These are phyloP conservation scores for Pollimyrus isidori DNA, from an alignment of 2,113 vertebrate species.

Conservation along the genomic window DNA sequence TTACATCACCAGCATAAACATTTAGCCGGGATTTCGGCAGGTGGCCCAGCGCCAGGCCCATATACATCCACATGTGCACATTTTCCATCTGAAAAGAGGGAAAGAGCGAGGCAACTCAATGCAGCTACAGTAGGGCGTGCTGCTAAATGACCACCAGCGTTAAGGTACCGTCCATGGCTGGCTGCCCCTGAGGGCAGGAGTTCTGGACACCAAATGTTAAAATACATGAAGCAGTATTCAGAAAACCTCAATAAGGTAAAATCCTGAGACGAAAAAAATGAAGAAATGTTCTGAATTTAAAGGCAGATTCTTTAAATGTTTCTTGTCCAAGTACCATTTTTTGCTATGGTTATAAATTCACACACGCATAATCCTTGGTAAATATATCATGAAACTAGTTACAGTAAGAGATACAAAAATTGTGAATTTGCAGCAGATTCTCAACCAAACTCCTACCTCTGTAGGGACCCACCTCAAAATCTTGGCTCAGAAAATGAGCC, in stretches of 20 bases:
- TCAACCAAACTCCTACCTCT: neutral
- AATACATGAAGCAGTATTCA: neutral
- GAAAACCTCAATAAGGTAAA: neutral
- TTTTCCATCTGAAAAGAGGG: neutral
- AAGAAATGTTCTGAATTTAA: neutral
- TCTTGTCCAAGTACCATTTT: neutral
- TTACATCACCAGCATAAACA: slow-evolving; percentile 2
- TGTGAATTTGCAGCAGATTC: neutral
- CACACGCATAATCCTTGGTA: neutral
- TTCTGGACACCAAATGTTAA: neutral
- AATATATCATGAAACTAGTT: neutral
- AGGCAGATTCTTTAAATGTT: neutral
- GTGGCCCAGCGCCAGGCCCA: neutral
- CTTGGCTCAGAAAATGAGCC: neutral
- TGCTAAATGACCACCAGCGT: neutral
- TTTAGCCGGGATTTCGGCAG: neutral
- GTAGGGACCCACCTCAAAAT: neutral
- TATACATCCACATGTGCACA: neutral
- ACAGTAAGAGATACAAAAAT: neutral
- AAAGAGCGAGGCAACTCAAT: neutral
- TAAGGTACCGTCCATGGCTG: neutral
- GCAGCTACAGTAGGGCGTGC: neutral
- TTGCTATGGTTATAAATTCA: neutral
- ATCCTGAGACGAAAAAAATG: neutral
- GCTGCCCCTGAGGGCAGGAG: neutral